Conservation (phyloP, 2,888 invertebrate genomes). For the Cataglyphis livida region DNA sequence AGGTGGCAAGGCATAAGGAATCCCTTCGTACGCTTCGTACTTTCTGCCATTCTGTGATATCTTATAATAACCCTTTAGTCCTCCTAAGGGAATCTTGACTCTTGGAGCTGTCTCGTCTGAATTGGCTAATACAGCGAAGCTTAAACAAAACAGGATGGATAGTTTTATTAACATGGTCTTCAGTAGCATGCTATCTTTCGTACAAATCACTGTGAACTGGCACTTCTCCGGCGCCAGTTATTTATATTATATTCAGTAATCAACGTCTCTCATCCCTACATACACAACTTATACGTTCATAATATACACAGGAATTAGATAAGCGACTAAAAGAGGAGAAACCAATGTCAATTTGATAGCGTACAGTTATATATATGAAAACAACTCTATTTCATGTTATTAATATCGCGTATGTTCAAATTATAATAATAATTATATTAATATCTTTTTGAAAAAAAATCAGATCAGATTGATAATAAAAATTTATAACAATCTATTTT, state of each 20-base stretch:
- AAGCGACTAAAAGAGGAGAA: neutral
- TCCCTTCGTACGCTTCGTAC: constrained; percentile 80
- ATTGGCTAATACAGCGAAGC: neutral
- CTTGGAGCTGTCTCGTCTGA: constrained; percentile 62
- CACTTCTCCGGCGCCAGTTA: neutral
- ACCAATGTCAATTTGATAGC: neutral
- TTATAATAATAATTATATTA: neutral
- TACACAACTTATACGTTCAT: neutral
- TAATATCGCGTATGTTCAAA: neutral
- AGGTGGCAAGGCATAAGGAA: constrained; percentile 81
- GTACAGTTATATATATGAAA: neutral
- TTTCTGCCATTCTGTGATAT: constrained; percentile 75
- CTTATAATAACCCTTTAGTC: constrained; percentile 76
- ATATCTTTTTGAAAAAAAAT: neutral
- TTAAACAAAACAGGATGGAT: neutral
- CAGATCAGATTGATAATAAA: neutral
- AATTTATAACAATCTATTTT: neutral
- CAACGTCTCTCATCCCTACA: neutral
- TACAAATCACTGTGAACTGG: neutral
- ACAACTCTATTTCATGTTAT: neutral
- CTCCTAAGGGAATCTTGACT: constrained; percentile 76
- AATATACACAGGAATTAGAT: neutral
- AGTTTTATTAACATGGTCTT: neutral
- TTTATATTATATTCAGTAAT: neutral
- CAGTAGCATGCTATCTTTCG: neutral